A percentile compares a stretch with the other conserved stretches of the same genome.
These are phyloP conservation scores for Schrankia costaestrigalis DNA, from an alignment of 2,888 invertebrate genomes.

Conservation along the genomic window DNA sequence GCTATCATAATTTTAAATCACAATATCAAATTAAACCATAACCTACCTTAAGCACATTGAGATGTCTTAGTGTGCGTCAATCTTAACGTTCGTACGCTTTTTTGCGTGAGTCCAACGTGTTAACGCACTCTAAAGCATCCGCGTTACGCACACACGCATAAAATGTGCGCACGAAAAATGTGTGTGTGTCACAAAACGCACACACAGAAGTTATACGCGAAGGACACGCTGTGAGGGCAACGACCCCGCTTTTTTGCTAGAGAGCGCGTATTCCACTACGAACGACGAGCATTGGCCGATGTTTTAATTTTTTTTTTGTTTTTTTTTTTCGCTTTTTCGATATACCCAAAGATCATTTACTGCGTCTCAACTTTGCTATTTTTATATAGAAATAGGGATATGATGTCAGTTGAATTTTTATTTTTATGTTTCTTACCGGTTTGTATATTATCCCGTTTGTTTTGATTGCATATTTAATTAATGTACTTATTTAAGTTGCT, in stretches of 20 bases:
- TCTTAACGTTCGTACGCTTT: conserved; percentile 40
- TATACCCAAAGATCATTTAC: conserved; percentile 61
- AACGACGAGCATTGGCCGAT: conserved; percentile 71
- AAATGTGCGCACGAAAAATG: conserved; percentile 46
- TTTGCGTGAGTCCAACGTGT: conserved; percentile 47
- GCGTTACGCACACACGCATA: conserved; percentile 51
- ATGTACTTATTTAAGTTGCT: conserved; percentile 9
- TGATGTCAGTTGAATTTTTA: conserved; percentile 56
- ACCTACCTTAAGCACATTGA: conserved; percentile 27
- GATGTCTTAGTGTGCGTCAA: conserved; percentile 25
- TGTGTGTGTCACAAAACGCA: conserved; percentile 53
- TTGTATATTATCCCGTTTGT: conserved; percentile 49
- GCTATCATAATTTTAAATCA: too few species aligned
- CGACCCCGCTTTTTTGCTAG: conserved; percentile 75
- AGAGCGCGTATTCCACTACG: conserved; percentile 68
- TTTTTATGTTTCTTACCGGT: conserved; percentile 28
- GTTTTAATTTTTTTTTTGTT: conserved; percentile 42
- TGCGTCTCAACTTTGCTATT: conserved; percentile 49
- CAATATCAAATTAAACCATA: conserved; percentile 8
- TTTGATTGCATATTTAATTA: conserved; percentile 45
- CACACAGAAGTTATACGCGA: conserved; percentile 61
- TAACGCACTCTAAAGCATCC: conserved; percentile 59
- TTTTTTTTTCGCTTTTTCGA: conserved; percentile 43
- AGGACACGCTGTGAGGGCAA: conserved; percentile 75
- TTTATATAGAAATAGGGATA: conserved; percentile 61